A percentile compares a stretch with the other conserved stretches of the same genome.
Evolutionary conservation across 2,888 invertebrate genomes (phyloP).

Genomic region (Synanthedon myopaeformis): DNA sequence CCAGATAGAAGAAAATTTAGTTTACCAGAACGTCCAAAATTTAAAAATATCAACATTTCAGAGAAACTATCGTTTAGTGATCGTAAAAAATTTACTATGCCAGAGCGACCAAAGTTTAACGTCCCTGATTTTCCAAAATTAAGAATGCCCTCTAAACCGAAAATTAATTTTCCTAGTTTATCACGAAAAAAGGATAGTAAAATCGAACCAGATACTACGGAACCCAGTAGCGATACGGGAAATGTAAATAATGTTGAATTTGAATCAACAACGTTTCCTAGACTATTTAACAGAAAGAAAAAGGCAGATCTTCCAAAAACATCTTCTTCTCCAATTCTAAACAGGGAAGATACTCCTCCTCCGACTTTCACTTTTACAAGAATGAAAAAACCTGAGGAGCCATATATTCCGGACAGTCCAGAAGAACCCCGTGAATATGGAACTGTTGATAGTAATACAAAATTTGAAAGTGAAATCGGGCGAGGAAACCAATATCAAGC

Average conservation of each 20-base stretch:
- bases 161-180: conserved; percentile 74
- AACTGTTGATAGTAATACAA: conserved; percentile 36
- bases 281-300: conserved; percentile 72
- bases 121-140: conserved; percentile 70
- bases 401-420: conserved; percentile 49
- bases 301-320: conserved; percentile 53
- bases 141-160: conserved; percentile 71
- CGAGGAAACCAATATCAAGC: conserved; percentile 47
- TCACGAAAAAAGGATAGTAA: conserved; percentile 63
- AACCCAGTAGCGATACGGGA: conserved; percentile 41
- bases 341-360: conserved; percentile 71
- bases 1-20: conserved; percentile 75
- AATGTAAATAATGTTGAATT: conserved; percentile 74
- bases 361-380: conserved; percentile 76
- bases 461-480: conserved; percentile 40
- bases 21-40: conserved; percentile 72
- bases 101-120: conserved; percentile 68
- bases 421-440: conserved; percentile 61
- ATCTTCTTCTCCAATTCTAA: conserved; percentile 62
- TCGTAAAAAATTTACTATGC: conserved; percentile 73
- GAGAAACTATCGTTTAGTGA: conserved; percentile 69
- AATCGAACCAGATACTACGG: conserved; percentile 40
- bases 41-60: conserved; percentile 58
- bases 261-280: conserved; percentile 83
- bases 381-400: conserved; percentile 66